Base-by-base conservation (phyloP, 2,888 invertebrate species). In the Zaprionus lineosus region DNA sequence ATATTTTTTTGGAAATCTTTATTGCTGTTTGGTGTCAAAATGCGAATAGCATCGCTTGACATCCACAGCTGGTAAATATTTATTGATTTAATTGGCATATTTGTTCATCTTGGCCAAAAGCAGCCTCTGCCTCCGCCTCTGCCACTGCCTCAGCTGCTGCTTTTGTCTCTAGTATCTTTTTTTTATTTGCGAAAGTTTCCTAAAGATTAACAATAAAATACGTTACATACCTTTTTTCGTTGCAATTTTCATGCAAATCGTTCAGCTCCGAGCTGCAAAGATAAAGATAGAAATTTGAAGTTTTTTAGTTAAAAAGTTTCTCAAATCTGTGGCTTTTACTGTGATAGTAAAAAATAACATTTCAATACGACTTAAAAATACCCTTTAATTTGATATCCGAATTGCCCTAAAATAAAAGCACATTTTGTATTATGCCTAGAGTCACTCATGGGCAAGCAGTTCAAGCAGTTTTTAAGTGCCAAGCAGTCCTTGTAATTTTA, bases 231-330 rank as follows among this genome's bases (percentile, higher is more conserved):
- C 81, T 81, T 70, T 74, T 61, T 74, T 41, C 41, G 56, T 47
- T 66, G 72, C 79, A 84, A 78, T 78, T 84, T 66, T 73, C 65
- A 78, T 82, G 83, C 84, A 66, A 74, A 68, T 52, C 41, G 39
- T 9, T 16, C 28, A 36, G 37, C 37, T n/a, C 41, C 26, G 7
- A 37, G 48, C 82, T 77, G 82, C 52, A 82, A 78, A 84, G 65
- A 83, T 57, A 75, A 69, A 73, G 60, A 64, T 41, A 52, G 34
- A 47, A 33, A 39, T 26, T 43, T 24, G n/a, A 48, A 21, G n/a
- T 57, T 40, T 52, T 4, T 33, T 33, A 14, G 44, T 41, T 15
- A 33, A 2, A 21, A 29, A 11, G n/a, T 21, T 5, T 4, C 5
- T 11, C 24, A 24, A 24, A 24, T 24, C 24, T 24, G n/a, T n/a